A percentile compares a stretch with the other conserved stretches of the same genome.
These are phyloP conservation scores for Catocala nupta DNA, from an alignment of 2,888 invertebrate genomes.

Conservation along the genomic window DNA sequence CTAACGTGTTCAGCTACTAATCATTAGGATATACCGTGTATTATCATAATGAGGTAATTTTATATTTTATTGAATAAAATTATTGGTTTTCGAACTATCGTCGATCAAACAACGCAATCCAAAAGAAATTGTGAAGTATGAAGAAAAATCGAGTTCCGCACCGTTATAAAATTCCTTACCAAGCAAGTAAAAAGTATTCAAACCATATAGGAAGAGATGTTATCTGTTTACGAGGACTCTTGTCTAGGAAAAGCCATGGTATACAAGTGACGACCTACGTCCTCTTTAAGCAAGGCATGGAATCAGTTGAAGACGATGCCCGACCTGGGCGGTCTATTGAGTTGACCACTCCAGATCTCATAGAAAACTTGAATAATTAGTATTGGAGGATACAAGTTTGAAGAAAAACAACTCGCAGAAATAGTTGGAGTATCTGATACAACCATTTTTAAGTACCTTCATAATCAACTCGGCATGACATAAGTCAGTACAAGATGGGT, in stretches of 20 bases:
- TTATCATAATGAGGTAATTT: background rate
- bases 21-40: background rate
- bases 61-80: no score
- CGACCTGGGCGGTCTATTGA: slow-evolving; percentile 2
- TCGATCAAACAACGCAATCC: slow-evolving; percentile 1
- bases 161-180: no score
- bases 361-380: no score
- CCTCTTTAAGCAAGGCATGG: slow-evolving; percentile 9
- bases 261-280: slow-evolving; percentile 6
- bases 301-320: slow-evolving; percentile 9
- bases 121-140: background rate
- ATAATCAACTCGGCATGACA: slow-evolving; percentile 26
- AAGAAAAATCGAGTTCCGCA: no score
- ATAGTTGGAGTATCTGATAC: slow-evolving; percentile 28
- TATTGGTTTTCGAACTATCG: slow-evolving; percentile 2
- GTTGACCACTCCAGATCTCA: slow-evolving; percentile 9
- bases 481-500: no score
- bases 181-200: background rate
- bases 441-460: slow-evolving; percentile 25
- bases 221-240: background rate
- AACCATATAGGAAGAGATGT: background rate
- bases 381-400: no score
- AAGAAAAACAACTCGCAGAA: slow-evolving; percentile 16
- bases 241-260: background rate
- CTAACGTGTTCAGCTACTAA: background rate